Evolutionary conservation across 2,113 vertebrate genomes (phyloP).

Genomic region (Montifringilla adamsi): DNA sequence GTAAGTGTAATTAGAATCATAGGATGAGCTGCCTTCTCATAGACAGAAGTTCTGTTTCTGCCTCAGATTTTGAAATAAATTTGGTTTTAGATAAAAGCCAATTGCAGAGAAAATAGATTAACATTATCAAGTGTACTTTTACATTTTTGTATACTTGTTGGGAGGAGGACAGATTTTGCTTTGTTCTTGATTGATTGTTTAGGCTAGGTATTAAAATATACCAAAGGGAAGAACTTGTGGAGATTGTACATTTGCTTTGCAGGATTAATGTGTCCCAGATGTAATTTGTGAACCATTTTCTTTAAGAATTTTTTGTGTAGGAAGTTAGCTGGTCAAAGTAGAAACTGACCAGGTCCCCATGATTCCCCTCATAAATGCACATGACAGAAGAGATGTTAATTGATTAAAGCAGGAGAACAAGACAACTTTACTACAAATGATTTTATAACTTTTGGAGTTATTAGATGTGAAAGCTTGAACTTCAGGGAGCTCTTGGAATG

Average conservation of each 20-base stretch:
- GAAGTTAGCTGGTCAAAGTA: not conserved
- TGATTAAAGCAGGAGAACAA: not conserved
- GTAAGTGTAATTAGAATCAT: not conserved
- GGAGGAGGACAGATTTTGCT: not conserved
- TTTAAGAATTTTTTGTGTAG: not conserved
- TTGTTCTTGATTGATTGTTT: not conserved
- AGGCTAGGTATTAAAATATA: not conserved
- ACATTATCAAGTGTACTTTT: not conserved
- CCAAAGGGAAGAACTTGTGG: not conserved
- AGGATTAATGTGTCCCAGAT: not conserved
- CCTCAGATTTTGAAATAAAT: not conserved
- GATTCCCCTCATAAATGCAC: not conserved
- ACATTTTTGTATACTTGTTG: not conserved
- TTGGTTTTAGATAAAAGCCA: not conserved
- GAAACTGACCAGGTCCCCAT: not conserved
- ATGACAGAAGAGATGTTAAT: slow-evolving; percentile 3
- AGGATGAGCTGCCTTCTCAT: not conserved
- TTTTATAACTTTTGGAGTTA: slow-evolving; percentile 32
- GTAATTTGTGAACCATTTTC: not conserved
- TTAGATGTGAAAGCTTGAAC: slow-evolving; percentile 54
- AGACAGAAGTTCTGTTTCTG: not conserved
- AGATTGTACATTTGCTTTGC: not conserved
- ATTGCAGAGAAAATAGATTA: not conserved
- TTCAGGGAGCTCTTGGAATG: slow-evolving; percentile 29
- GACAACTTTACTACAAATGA: not conserved